phyloP scores from a whole-genome alignment of 64 coral and sea anemone species.

The Cladopsammia gracilis region DNA sequence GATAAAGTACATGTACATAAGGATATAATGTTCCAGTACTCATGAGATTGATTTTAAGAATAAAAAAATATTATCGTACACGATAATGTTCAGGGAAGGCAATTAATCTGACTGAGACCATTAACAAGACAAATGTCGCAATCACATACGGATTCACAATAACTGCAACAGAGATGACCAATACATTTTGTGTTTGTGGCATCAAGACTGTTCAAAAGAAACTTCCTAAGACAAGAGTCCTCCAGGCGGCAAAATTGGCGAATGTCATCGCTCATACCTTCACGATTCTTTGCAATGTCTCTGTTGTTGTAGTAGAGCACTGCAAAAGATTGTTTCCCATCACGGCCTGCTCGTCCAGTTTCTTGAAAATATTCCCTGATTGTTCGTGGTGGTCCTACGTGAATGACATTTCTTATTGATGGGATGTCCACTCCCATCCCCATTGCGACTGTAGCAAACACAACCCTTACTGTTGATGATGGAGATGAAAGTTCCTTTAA shows the following conservation, averaged over 20 bases:
- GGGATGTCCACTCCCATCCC: slow-evolving; percentile 59
- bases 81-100: no score
- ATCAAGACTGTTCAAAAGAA: slow-evolving; percentile 46
- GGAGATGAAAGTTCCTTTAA: background rate
- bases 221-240: slow-evolving; percentile 8
- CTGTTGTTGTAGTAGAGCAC: slow-evolving; percentile 45
- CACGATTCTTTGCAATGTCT: slow-evolving; percentile 24
- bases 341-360: slow-evolving; percentile 33
- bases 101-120: no score
- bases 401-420: slow-evolving; percentile 28
- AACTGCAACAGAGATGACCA: slow-evolving; percentile 14
- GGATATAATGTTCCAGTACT: no score
- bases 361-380: slow-evolving; percentile 49
- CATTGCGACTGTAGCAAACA: slow-evolving; percentile 22
- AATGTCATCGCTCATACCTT: slow-evolving; percentile 31
- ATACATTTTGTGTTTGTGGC: background rate
- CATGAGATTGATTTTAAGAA: no score
- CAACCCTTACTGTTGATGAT: background rate
- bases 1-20: no score
- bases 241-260: background rate
- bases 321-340: slow-evolving; percentile 29
- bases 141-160: slow-evolving; percentile 26
- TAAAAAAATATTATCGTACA: no score
- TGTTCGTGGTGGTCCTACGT: slow-evolving; percentile 36
- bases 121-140: background rate